Evolutionary conservation across 2,888 invertebrate genomes (phyloP).

Genomic region (Drosophila neoperkinsi): DNA sequence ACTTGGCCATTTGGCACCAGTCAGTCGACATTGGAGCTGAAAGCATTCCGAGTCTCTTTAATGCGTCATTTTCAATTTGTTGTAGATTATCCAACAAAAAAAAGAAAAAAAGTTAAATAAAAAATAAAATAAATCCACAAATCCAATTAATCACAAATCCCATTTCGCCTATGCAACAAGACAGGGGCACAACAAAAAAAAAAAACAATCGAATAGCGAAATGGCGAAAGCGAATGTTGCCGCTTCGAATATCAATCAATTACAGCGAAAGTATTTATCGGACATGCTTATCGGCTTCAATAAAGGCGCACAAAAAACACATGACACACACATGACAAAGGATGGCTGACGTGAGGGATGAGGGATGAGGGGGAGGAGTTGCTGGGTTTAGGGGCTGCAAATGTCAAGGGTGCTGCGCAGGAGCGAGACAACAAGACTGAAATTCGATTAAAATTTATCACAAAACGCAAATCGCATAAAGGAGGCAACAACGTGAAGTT

Average conservation of each 20-base stretch:
- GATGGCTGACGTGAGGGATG: constrained; percentile 7
- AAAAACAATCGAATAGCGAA: constrained; percentile 13
- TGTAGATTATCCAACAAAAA: constrained; percentile 27
- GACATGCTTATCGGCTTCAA: constrained; percentile 68
- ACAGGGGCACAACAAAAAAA: constrained; percentile 1
- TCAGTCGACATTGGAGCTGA: constrained; percentile 30
- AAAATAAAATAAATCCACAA: constrained; percentile 15
- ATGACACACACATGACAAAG: constrained; percentile 47
- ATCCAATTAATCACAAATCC: constrained; percentile 76
- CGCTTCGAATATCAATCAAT: constrained; percentile 70
- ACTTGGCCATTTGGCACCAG: constrained; percentile 37
- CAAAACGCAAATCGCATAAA: constrained; percentile 63
- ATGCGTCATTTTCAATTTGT: constrained; percentile 45
- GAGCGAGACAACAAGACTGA: constrained; percentile 48
- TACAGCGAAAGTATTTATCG: constrained; percentile 64
- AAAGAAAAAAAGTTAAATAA: neutral
- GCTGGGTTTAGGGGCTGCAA: constrained; percentile 19
- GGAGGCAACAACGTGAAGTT: constrained; percentile 32
- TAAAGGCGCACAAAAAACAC: constrained; percentile 47
- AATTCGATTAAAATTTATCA: constrained; percentile 77
- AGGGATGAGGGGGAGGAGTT: neutral
- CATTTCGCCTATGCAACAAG: constrained; percentile 30
- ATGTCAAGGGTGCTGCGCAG: constrained; percentile 44
- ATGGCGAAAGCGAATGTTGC: constrained; percentile 52
- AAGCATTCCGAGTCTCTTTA: constrained; percentile 36